A percentile compares a stretch with the other conserved stretches of the same genome.
Conservation (phyloP, 2,797 vertebrate genomes). For the Enteromius viviparus region DNA sequence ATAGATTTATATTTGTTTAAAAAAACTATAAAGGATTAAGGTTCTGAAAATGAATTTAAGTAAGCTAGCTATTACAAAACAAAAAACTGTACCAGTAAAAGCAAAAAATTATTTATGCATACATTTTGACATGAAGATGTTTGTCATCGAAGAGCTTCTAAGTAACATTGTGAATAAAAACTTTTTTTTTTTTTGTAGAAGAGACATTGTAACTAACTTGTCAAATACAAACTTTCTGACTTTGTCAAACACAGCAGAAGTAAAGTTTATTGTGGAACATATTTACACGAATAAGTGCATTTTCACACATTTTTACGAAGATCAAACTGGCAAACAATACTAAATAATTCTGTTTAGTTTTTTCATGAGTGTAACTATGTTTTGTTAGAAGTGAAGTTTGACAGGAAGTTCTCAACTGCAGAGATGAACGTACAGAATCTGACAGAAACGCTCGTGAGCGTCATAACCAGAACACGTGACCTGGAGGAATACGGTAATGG, state of each 20-base stretch:
- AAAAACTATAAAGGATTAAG: too few species aligned
- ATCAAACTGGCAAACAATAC: background rate
- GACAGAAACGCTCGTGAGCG: constrained; percentile 14
- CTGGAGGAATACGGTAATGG: constrained; percentile 33
- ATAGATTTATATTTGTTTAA: too few species aligned
- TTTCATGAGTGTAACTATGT: background rate
- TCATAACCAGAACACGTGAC: constrained; percentile 13
- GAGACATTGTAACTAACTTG: background rate
- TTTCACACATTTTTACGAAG: background rate
- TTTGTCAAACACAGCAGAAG: too few species aligned
- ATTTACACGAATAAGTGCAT: background rate
- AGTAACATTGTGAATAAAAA: too few species aligned
- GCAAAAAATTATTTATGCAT: too few species aligned
- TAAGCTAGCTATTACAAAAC: too few species aligned
- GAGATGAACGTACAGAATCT: constrained; percentile 44
- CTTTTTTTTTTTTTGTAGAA: too few species aligned
- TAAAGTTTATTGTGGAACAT: background rate
- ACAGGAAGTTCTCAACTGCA: constrained; percentile 34
- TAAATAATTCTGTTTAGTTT: too few species aligned
- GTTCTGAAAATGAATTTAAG: too few species aligned
- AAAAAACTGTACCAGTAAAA: too few species aligned
- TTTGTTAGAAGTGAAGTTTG: constrained; percentile 46
- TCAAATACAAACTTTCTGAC: background rate
- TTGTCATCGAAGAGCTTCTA: too few species aligned
- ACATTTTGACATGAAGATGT: too few species aligned